Evolutionary conservation across 2,888 invertebrate species (phyloP).

Genomic region (Lepidochrysops patricia): DNA sequence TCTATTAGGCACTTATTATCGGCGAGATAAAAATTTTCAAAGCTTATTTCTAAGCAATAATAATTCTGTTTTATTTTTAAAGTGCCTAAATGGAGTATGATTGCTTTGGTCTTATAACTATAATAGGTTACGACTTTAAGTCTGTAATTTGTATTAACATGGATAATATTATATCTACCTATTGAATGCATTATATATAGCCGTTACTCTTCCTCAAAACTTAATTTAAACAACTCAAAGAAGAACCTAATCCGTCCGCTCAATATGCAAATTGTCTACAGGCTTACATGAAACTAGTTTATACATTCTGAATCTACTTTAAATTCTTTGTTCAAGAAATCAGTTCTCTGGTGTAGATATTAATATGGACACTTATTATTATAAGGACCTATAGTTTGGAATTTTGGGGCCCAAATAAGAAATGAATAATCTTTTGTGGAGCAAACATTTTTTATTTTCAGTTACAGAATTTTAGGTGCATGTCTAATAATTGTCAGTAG

Average conservation of each 20-base stretch:
- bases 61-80: background rate
- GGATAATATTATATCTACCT: background rate
- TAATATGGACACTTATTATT: background rate
- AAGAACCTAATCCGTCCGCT: background rate
- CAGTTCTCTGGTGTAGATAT: background rate
- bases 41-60: background rate
- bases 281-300: background rate
- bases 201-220: background rate
- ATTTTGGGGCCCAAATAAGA: background rate
- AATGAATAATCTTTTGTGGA: too few species aligned
- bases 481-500: too few species aligned
- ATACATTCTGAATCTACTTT: background rate
- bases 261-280: conserved; percentile 6
- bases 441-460: too few species aligned
- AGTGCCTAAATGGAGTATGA: too few species aligned
- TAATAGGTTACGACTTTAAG: too few species aligned
- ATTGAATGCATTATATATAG: background rate
- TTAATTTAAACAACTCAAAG: conserved; percentile 1
- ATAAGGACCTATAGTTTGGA: background rate
- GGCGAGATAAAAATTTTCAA: background rate
- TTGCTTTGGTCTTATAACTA: too few species aligned
- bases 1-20: conserved; percentile 7
- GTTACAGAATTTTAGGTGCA: too few species aligned
- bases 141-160: too few species aligned
- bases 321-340: background rate